phyloP scores from a whole-genome alignment of 2,888 invertebrate genomes.

The Pterostichus niger region DNA sequence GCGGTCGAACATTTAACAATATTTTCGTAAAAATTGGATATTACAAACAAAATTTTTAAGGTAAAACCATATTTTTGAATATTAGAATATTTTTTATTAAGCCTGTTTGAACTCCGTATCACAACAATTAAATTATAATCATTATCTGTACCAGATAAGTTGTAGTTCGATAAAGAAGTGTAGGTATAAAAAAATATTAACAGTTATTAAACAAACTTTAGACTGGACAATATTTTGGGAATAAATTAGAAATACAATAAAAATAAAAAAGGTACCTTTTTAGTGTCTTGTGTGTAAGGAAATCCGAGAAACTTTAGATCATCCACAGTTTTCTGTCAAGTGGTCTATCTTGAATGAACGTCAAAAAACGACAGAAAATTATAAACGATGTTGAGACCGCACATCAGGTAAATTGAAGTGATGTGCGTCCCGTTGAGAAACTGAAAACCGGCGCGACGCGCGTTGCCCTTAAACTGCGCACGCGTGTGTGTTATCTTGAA shows the following conservation, averaged over 20 bases:
- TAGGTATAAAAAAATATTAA: too few species aligned
- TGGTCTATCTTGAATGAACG: not conserved
- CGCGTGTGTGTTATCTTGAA: not conserved
- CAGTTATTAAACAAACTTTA: too few species aligned
- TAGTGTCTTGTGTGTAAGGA: too few species aligned
- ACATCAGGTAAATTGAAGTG: slow-evolving; percentile 6
- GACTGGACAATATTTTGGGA: too few species aligned
- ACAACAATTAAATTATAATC: too few species aligned
- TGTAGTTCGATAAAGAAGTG: too few species aligned
- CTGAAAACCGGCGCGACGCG: not conserved
- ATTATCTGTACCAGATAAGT: too few species aligned
- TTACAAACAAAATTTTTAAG: not conserved
- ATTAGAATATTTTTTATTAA: too few species aligned
- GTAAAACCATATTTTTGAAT: not conserved
- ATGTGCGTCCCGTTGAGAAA: not conserved
- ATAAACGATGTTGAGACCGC: not conserved
- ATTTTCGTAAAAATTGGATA: not conserved
- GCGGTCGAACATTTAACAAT: not conserved
- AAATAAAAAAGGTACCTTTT: too few species aligned
- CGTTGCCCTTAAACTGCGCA: not conserved
- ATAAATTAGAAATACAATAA: too few species aligned
- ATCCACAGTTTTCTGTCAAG: not conserved
- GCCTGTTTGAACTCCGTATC: not conserved
- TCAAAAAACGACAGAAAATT: slow-evolving; percentile 1
- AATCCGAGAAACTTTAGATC: too few species aligned